Percentiles rank a stretch among this genome's conserved stretches.
Conservation (phyloP, 2,888 invertebrate genomes). For the Microdon myrmicae region DNA sequence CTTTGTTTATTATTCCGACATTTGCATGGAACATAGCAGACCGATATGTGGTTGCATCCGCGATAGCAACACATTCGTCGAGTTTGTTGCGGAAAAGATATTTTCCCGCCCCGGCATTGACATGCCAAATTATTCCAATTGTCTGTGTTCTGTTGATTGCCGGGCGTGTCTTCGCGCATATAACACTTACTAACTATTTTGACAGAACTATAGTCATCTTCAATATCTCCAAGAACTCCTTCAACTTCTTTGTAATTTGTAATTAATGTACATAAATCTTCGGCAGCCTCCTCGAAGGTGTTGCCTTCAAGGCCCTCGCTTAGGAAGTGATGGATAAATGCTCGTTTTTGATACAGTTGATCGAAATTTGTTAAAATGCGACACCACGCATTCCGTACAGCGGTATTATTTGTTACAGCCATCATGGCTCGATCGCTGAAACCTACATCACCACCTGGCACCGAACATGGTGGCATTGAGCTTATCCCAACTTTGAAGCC, state of each 20-base stretch:
- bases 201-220: no score
- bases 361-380: slow-evolving; percentile 79
- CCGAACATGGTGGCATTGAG: slow-evolving; percentile 78
- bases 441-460: slow-evolving; percentile 78
- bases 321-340: slow-evolving; percentile 86
- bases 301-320: slow-evolving; percentile 76
- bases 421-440: slow-evolving; percentile 79
- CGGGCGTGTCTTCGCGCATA: no score
- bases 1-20: no score
- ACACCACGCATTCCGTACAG: slow-evolving; percentile 81
- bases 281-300: slow-evolving; percentile 71
- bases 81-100: no score
- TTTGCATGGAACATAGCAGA: no score
- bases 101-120: no score
- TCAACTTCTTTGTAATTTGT: slow-evolving; percentile 75
- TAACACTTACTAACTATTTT: no score
- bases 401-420: slow-evolving; percentile 85
- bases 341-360: slow-evolving; percentile 80
- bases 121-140: no score
- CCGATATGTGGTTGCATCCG: no score
- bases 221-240: not conserved
- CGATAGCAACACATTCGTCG: no score
- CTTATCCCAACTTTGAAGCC: slow-evolving; percentile 82
- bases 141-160: no score
- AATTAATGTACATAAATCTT: slow-evolving; percentile 71